Conservation (phyloP, 2,888 invertebrate genomes). For the Tineola bisselliella region DNA sequence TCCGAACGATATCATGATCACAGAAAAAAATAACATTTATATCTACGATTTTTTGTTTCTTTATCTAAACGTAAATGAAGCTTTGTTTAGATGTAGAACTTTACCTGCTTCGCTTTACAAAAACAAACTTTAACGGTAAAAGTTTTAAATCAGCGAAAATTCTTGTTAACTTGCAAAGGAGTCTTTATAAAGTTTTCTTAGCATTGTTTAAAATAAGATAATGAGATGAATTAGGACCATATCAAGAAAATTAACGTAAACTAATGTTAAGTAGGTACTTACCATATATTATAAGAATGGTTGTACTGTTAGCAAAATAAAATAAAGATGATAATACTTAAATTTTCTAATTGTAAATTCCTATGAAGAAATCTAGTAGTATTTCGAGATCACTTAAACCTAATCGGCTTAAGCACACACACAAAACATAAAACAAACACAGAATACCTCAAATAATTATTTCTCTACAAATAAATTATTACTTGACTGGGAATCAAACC, state of each 20-base stretch:
- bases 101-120: conserved; percentile 14
- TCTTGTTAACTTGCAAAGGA: conserved; percentile 27
- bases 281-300: too few relatives aligned
- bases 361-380: too few relatives aligned
- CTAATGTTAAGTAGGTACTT: too few relatives aligned
- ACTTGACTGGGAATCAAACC: too few relatives aligned
- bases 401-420: too few relatives aligned
- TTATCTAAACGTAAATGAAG: conserved; percentile 1
- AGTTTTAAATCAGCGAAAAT: conserved; percentile 27
- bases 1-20: background rate
- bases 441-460: too few relatives aligned
- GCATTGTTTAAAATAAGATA: conserved; percentile 16
- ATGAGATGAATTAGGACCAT: conserved; percentile 2
- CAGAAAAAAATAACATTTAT: background rate
- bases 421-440: too few relatives aligned
- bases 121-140: conserved; percentile 26
- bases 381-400: too few relatives aligned
- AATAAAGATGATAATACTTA: too few relatives aligned
- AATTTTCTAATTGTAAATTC: too few relatives aligned
- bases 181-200: conserved; percentile 19
- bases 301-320: too few relatives aligned
- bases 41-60: background rate
- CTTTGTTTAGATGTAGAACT: background rate
- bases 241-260: background rate
- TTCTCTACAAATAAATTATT: too few relatives aligned